Evolutionary conservation across 2,797 vertebrate species (phyloP).

Genomic region (Lerista edwardsae): DNA sequence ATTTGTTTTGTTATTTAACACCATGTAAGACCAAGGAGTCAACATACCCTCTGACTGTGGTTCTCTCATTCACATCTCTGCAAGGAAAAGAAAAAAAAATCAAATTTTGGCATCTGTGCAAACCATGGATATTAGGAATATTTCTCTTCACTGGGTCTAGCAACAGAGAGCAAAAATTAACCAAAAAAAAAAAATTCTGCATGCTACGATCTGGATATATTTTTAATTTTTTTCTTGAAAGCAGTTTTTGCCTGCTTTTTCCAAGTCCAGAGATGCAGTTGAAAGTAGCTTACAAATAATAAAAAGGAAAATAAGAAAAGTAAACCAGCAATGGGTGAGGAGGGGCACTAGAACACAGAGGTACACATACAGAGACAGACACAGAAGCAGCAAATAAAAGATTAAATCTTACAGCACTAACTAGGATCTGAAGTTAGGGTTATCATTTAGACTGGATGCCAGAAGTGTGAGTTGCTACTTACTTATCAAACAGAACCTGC

Average conservation of each 20-base stretch:
- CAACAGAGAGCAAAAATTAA: neutral
- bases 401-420: neutral
- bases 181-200: neutral
- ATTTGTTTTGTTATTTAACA: neutral
- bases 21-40: neutral
- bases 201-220: neutral
- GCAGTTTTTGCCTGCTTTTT: no score
- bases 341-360: no score
- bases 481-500: slow-evolving; percentile 95
- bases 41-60: slow-evolving; percentile 86
- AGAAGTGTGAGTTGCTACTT: slow-evolving; percentile 61
- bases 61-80: slow-evolving; percentile 90
- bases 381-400: neutral
- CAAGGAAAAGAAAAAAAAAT: slow-evolving; percentile 27
- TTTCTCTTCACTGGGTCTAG: neutral
- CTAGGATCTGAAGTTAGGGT: no score
- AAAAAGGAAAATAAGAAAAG: no score
- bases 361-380: neutral
- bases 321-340: no score
- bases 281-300: no score
- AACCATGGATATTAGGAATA: neutral
- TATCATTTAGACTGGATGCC: neutral
- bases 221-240: no score
- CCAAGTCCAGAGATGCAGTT: no score
- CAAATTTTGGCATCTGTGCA: neutral